Percentiles rank a stretch among this genome's conserved stretches.
Evolutionary conservation across 2,797 vertebrate species (phyloP).

Genomic region (Notolabrus celidotus): DNA sequence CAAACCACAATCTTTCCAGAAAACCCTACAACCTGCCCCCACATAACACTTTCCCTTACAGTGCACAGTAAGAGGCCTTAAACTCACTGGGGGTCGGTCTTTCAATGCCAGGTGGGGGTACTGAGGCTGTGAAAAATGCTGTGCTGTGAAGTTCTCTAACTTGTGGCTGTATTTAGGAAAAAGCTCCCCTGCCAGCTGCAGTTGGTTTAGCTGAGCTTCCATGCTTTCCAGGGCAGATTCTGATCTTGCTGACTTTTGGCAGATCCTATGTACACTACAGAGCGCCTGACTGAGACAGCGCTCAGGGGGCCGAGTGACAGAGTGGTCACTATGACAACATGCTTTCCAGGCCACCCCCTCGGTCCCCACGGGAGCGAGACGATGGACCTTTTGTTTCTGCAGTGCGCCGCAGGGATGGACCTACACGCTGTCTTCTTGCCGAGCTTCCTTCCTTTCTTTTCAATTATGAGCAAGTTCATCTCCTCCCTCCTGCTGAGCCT

Average conservation of each 20-base stretch:
- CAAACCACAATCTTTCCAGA: conserved; percentile 12
- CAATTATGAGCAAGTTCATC: conserved; percentile 63
- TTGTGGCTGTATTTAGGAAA: conserved; percentile 53
- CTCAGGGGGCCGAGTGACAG: conserved; percentile 55
- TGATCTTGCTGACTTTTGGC: conserved; percentile 81
- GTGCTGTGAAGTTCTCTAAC: conserved; percentile 61
- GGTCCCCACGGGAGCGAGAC: conserved; percentile 26
- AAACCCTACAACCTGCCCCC: background rate
- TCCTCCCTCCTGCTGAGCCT: conserved; percentile 42
- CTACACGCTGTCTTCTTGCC: conserved; percentile 50
- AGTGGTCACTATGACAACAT: conserved; percentile 56
- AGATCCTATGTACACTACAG: conserved; percentile 69
- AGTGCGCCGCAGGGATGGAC: conserved; percentile 42
- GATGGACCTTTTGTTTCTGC: conserved; percentile 64
- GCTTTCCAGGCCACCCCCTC: conserved; percentile 41
- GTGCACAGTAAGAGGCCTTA: conserved; percentile 2
- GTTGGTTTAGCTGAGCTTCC: conserved; percentile 80
- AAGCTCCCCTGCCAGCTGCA: conserved; percentile 65
- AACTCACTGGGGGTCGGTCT: conserved; percentile 20
- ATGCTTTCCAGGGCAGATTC: conserved; percentile 75
- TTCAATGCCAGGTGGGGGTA: conserved; percentile 50
- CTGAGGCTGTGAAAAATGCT: conserved; percentile 57
- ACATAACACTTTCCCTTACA: conserved; percentile 30
- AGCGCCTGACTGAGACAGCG: conserved; percentile 62
- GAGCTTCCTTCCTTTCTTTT: conserved; percentile 64